These are phyloP conservation scores for Trichopria drosophilae DNA, from an alignment of 2,888 invertebrate genomes.

Conservation along the genomic window DNA sequence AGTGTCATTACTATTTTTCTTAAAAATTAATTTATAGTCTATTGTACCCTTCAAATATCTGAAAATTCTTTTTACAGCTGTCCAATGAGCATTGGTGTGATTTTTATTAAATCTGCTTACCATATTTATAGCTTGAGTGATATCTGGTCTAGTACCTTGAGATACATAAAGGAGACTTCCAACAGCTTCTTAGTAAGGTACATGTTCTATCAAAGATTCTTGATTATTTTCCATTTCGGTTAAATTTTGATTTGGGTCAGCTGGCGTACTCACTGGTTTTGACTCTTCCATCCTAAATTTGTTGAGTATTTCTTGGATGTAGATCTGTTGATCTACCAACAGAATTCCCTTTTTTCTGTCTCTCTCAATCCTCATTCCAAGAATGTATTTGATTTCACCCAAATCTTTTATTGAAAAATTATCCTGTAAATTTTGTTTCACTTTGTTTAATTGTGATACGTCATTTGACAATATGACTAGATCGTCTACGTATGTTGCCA, in stretches of 20 bases:
- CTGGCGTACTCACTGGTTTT: slow-evolving; percentile 14
- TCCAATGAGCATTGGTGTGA: slow-evolving; percentile 13
- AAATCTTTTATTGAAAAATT: too few relatives aligned
- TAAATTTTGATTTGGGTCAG: slow-evolving; percentile 11
- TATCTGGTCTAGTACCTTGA: slow-evolving; percentile 16
- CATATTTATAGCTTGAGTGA: slow-evolving; percentile 8
- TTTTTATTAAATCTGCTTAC: slow-evolving; percentile 15
- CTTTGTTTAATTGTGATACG: too few relatives aligned
- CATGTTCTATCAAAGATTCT: slow-evolving; percentile 1
- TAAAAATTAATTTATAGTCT: slow-evolving; percentile 5
- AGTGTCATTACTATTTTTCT: slow-evolving; percentile 5
- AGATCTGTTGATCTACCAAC: slow-evolving; percentile 27
- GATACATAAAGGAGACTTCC: slow-evolving; percentile 14
- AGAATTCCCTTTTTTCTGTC: slow-evolving; percentile 19
- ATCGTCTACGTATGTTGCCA: slow-evolving; percentile 2
- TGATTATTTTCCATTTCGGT: not conserved
- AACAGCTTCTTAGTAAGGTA: slow-evolving; percentile 12
- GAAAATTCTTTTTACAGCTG: slow-evolving; percentile 18
- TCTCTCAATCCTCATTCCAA: slow-evolving; percentile 19
- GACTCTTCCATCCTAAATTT: slow-evolving; percentile 16
- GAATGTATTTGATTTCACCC: too few relatives aligned
- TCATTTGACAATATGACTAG: not conserved
- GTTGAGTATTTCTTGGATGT: slow-evolving; percentile 26
- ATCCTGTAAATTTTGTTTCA: too few relatives aligned
- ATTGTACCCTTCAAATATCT: slow-evolving; percentile 22